phyloP scores from a whole-genome alignment of 2,888 invertebrate species.

The Drosophila barbarae region DNA sequence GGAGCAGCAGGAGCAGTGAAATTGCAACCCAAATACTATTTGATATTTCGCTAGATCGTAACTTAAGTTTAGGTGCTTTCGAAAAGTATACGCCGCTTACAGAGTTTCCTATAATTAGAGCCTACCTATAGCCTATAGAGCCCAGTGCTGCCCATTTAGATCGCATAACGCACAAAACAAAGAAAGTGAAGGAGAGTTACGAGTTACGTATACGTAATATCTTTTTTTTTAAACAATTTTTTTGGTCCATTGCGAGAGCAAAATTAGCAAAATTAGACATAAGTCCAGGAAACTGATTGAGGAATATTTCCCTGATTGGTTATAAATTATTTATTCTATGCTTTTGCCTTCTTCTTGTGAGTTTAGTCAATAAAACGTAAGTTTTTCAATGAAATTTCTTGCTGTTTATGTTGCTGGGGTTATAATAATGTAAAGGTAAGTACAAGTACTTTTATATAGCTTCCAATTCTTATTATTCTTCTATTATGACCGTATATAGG shows the following conservation, averaged over 20 bases:
- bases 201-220: constrained; percentile 5
- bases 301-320: constrained; percentile 42
- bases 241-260: constrained; percentile 46
- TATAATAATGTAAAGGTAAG: neutral
- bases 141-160: constrained; percentile 32
- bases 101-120: constrained; percentile 71
- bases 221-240: constrained; percentile 9
- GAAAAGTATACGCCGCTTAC: constrained; percentile 77
- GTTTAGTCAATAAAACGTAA: constrained; percentile 70
- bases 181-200: neutral
- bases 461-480: neutral
- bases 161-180: constrained; percentile 21
- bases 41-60: constrained; percentile 68
- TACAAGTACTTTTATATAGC: neutral
- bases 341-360: constrained; percentile 64
- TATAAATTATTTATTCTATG: constrained; percentile 66
- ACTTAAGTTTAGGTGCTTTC: constrained; percentile 74
- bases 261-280: constrained; percentile 65
- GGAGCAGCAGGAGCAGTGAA: constrained; percentile 41
- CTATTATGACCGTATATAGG: neutral
- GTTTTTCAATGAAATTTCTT: constrained; percentile 45
- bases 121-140: constrained; percentile 25
- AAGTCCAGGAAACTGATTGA: constrained; percentile 24
- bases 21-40: constrained; percentile 73
- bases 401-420: neutral